phyloP scores from a whole-genome alignment of 2,797 vertebrate genomes.

The Synaphobranchus kaupii region DNA sequence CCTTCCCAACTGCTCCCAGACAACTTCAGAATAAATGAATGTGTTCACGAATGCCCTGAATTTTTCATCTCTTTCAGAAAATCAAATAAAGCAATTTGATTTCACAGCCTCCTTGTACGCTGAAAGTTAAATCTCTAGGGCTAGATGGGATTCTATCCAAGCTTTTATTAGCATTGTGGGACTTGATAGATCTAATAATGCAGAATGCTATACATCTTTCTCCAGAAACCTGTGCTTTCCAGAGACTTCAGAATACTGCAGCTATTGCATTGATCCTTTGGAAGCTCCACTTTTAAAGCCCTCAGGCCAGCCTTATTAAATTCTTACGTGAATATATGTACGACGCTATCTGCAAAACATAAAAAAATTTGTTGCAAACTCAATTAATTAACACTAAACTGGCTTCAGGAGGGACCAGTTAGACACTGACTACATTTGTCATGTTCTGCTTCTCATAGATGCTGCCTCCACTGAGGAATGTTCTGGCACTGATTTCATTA shows the following conservation, averaged over 20 bases:
- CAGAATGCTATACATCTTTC: background rate
- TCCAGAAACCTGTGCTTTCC: background rate
- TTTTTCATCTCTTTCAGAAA: background rate
- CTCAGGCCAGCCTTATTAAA: background rate
- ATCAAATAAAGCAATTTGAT: slow-evolving; percentile 3
- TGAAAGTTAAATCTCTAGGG: background rate
- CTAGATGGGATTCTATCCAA: background rate
- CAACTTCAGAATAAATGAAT: slow-evolving; percentile 9
- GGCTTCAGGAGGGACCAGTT: background rate
- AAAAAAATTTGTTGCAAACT: background rate
- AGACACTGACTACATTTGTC: background rate
- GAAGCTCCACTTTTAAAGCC: background rate
- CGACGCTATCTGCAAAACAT: background rate
- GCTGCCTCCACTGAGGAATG: background rate
- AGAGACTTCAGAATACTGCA: background rate
- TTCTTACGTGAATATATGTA: background rate
- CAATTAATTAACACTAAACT: background rate
- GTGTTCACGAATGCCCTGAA: background rate
- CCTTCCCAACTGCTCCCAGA: background rate
- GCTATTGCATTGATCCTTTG: background rate
- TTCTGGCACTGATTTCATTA: background rate
- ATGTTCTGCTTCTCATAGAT: background rate
- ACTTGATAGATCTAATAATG: background rate
- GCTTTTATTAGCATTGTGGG: background rate
- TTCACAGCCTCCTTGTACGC: background rate